These are phyloP conservation scores for Atethmia centrago DNA, from an alignment of 2,888 invertebrate genomes.

Conservation along the genomic window DNA sequence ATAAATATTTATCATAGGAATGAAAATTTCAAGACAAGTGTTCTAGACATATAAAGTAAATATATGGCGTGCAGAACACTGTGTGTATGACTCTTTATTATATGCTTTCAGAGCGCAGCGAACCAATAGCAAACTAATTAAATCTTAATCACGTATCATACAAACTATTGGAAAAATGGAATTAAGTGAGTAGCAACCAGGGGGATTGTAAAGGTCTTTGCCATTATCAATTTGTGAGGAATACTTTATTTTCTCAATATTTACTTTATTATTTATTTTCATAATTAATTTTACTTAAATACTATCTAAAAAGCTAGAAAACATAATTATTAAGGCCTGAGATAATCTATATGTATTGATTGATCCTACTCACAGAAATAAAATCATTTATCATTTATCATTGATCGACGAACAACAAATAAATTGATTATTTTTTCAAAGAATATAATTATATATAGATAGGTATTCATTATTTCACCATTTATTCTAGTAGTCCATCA, in stretches of 20 bases:
- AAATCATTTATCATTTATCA: too few species aligned
- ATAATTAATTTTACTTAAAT: background rate
- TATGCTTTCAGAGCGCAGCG: background rate
- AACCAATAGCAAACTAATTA: constrained; percentile 31
- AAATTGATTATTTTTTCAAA: too few species aligned
- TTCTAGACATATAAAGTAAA: too few species aligned
- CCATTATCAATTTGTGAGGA: background rate
- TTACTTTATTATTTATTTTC: background rate
- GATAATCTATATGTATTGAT: background rate
- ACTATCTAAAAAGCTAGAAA: background rate
- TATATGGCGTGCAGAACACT: background rate
- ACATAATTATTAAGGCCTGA: background rate
- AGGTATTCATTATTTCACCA: background rate
- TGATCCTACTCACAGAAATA: too few species aligned
- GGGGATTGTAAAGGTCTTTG: background rate
- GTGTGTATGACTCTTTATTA: constrained; percentile 12
- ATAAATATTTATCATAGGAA: too few species aligned
- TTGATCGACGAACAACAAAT: background rate
- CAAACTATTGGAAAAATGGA: constrained; percentile 18
- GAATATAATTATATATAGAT: background rate
- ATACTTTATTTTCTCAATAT: background rate
- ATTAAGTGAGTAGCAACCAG: background rate
- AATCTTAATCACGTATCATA: constrained; percentile 28
- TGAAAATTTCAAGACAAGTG: too few species aligned
- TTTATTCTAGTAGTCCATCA: background rate